Percentiles rank a stretch among this genome's conserved stretches.
Evolutionary conservation across 2,797 vertebrate species (phyloP).

Genomic region (Enteromius trimaculatus): DNA sequence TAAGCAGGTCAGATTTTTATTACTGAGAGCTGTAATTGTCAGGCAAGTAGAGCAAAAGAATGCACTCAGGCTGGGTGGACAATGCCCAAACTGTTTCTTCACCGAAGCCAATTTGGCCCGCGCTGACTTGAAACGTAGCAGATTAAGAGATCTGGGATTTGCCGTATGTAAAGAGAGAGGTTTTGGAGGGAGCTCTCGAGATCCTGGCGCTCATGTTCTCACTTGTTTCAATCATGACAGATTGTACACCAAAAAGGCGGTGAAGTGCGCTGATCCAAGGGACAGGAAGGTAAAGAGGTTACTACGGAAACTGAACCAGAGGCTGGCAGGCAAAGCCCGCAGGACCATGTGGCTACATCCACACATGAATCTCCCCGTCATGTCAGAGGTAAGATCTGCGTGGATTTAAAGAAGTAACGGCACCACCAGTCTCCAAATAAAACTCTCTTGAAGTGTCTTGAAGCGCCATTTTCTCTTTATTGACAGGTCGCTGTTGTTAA

Average conservation of each 20-base stretch:
- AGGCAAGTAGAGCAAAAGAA: conserved; percentile 66
- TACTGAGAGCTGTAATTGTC: conserved; percentile 71
- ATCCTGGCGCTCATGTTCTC: conserved; percentile 37
- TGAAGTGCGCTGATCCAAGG: conserved; percentile 82
- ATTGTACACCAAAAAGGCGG: conserved; percentile 83
- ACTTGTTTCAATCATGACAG: conserved; percentile 62
- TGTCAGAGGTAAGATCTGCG: conserved; percentile 73
- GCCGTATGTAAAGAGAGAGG: conserved; percentile 32
- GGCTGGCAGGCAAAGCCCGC: conserved; percentile 71
- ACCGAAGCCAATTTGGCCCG: conserved; percentile 16
- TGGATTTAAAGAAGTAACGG: neutral
- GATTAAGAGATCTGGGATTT: conserved; percentile 39
- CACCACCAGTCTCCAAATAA: neutral
- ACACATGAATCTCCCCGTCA: conserved; percentile 79
- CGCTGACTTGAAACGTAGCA: conserved; percentile 38
- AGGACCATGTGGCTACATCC: conserved; percentile 76
- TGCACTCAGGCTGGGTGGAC: conserved; percentile 46
- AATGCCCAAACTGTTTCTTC: conserved; percentile 49
- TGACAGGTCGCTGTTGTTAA: conserved; percentile 37
- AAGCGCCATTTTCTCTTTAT: neutral
- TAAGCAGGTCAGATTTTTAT: conserved; percentile 78
- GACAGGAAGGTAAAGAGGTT: conserved; percentile 82
- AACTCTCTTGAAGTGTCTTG: neutral
- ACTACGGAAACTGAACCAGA: conserved; percentile 78
- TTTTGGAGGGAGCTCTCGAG: conserved; percentile 17